Percentiles rank a stretch among this genome's conserved stretches.
Evolutionary conservation across 2,113 vertebrate species (phyloP).

Genomic region (Hippocampus guttulatus): DNA sequence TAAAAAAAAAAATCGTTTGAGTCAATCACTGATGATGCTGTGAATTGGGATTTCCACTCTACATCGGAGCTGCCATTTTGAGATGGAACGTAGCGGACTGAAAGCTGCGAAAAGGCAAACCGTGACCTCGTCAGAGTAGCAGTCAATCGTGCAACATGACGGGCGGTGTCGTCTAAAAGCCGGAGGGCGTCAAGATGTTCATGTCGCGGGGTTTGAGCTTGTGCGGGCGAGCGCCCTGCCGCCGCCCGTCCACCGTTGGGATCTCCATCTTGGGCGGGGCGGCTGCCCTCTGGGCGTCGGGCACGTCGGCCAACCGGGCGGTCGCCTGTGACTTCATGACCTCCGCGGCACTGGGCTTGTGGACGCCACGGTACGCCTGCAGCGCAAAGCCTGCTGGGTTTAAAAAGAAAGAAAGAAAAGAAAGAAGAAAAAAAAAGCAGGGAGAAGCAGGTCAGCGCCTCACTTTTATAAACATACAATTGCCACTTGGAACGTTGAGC

Average conservation of each 20-base stretch:
- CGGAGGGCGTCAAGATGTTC: constrained; percentile 86
- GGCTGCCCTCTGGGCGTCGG: constrained; percentile 66
- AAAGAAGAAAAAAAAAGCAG: background rate
- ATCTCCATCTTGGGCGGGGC: constrained; percentile 88
- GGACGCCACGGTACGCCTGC: constrained; percentile 83
- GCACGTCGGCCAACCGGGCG: constrained; percentile 72
- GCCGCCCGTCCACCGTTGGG: constrained; percentile 74
- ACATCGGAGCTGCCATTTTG: background rate
- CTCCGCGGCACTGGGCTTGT: constrained; percentile 89
- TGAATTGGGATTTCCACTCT: background rate
- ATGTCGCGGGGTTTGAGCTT: constrained; percentile 84
- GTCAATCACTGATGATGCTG: background rate
- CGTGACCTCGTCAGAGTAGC: background rate
- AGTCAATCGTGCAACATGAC: background rate
- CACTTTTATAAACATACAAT: background rate
- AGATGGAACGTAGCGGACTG: background rate
- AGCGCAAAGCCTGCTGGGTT: constrained; percentile 81
- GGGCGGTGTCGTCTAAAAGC: constrained; percentile 70
- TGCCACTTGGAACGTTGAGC: too few species aligned
- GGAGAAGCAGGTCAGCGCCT: background rate
- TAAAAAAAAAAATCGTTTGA: background rate
- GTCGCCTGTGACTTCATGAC: constrained; percentile 84
- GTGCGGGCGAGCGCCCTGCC: constrained; percentile 74
- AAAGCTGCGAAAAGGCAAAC: background rate
- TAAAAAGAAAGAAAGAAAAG: background rate